Conservation (phyloP, 2,797 vertebrate species). For the Pteropus rufus region DNA sequence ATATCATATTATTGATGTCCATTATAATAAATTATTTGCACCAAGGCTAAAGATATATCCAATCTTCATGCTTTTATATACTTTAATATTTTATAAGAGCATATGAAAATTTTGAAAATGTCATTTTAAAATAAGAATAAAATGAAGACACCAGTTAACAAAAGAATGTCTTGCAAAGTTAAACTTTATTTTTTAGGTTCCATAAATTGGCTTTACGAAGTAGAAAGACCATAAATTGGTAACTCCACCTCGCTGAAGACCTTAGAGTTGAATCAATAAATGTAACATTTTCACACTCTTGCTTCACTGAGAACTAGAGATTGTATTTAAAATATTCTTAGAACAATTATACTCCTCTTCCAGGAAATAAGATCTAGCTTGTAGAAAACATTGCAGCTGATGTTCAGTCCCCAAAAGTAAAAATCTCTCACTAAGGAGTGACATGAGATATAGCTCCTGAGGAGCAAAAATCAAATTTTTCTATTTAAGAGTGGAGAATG, state of each 20-base stretch:
- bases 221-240: not conserved
- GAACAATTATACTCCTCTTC: not conserved
- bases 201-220: not conserved
- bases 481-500: not conserved
- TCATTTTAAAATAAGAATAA: not conserved
- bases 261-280: not conserved
- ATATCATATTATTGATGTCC: not conserved
- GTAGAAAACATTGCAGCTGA: constrained; percentile 10
- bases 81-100: not conserved
- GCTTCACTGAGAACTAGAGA: constrained; percentile 1
- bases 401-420: constrained; percentile 2
- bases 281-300: constrained; percentile 21
- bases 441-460: not conserved
- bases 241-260: not conserved
- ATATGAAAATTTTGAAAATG: not conserved
- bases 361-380: not conserved
- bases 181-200: not conserved
- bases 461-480: constrained; percentile 27
- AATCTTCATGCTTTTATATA: not conserved
- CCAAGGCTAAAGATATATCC: not conserved
- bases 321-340: constrained; percentile 26
- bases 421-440: not conserved
- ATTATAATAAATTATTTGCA: constrained; percentile 9
- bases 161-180: not conserved
- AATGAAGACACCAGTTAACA: not conserved